These are phyloP conservation scores for Thripadectes ignobilis DNA, from an alignment of 2,797 vertebrate species.

Conservation along the genomic window DNA sequence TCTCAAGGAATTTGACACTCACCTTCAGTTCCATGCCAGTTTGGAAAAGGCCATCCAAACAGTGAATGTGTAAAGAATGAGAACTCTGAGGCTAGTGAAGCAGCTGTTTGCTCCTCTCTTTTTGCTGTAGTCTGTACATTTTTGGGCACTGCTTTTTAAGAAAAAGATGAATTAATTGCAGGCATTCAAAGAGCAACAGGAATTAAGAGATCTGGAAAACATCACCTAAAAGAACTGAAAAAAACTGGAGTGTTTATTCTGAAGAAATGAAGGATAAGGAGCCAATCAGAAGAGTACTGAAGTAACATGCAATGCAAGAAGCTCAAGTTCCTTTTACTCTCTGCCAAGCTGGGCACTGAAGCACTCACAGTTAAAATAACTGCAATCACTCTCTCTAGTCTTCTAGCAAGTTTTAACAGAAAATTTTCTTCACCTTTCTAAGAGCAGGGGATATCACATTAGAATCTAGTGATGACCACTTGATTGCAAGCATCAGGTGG, in stretches of 20 bases:
- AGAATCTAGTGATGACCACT: background rate
- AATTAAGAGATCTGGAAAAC: slow-evolving; percentile 26
- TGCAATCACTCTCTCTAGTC: background rate
- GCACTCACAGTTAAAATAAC: background rate
- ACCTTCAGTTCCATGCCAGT: background rate
- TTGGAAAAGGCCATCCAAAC: background rate
- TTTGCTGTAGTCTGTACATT: background rate
- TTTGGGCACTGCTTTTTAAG: background rate
- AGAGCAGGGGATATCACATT: background rate
- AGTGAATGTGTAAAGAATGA: background rate
- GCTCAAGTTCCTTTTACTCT: background rate
- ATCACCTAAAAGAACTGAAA: background rate
- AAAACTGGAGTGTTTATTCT: background rate
- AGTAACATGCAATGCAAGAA: background rate
- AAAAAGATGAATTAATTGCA: slow-evolving; percentile 7
- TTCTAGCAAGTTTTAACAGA: background rate
- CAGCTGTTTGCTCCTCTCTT: background rate
- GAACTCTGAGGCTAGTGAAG: background rate
- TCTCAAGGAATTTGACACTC: background rate
- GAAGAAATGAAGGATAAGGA: background rate
- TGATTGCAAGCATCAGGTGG: background rate
- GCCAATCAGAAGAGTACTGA: background rate
- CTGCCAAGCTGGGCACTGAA: background rate
- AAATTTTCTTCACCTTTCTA: background rate
- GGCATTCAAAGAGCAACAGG: background rate